phyloP scores from a whole-genome alignment of 1,140 invertebrate species.

The Drosophila insularis region DNA sequence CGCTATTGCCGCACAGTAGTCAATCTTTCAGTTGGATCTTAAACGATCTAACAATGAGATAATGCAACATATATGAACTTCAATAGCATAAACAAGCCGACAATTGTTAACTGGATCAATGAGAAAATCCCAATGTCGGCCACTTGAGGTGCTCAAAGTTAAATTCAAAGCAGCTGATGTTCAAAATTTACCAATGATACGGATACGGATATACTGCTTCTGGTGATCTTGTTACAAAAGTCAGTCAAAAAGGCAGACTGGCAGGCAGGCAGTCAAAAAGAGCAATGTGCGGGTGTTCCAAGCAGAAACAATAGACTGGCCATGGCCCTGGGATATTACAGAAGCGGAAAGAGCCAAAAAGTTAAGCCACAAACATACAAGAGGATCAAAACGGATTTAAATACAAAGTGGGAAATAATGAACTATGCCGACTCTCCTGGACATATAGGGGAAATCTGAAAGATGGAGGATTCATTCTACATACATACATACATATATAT shows the following conservation, averaged over 20 bases:
- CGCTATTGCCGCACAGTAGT: conserved; percentile 36
- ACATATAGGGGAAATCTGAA: conserved; percentile 29
- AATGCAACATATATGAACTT: conserved; percentile 79
- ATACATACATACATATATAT: background rate
- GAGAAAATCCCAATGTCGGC: conserved; percentile 44
- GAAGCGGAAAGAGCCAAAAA: conserved; percentile 77
- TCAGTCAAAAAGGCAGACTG: conserved; percentile 51
- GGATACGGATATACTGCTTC: conserved; percentile 34
- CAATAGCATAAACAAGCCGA: conserved; percentile 59
- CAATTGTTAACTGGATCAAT: conserved; percentile 61
- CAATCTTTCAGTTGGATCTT: conserved; percentile 58
- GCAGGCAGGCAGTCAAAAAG: background rate
- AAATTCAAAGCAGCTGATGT: conserved; percentile 63
- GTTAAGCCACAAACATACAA: conserved; percentile 81
- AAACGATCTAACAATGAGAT: conserved; percentile 73
- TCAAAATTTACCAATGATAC: background rate
- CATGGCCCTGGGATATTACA: conserved; percentile 30
- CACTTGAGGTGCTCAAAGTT: conserved; percentile 53
- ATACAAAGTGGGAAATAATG: conserved; percentile 80
- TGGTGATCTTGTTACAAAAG: conserved; percentile 77
- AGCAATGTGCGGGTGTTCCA: conserved; percentile 63
- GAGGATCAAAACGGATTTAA: conserved; percentile 80
- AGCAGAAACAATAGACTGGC: conserved; percentile 19
- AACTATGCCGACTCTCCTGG: conserved; percentile 50
- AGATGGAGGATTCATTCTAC: conserved; percentile 41